A percentile compares a stretch with the other conserved stretches of the same genome.
These are phyloP conservation scores for Eublepharis macularius DNA, from an alignment of 2,113 vertebrate genomes.

Conservation along the genomic window DNA sequence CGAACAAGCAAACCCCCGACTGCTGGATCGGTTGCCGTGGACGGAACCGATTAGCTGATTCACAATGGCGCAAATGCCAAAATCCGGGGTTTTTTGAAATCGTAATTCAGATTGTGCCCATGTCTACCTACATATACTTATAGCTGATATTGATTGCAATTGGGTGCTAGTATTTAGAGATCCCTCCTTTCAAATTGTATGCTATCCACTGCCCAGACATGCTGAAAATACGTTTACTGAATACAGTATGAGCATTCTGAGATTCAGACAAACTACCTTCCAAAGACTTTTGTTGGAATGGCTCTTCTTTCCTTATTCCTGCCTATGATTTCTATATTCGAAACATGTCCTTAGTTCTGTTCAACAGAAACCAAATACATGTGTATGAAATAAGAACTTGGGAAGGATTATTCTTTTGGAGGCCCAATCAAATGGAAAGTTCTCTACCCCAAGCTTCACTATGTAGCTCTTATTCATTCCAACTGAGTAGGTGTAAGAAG, in stretches of 20 bases:
- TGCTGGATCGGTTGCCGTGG: no score
- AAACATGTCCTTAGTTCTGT: background rate
- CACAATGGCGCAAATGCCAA: no score
- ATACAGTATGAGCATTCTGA: background rate
- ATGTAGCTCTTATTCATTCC: background rate
- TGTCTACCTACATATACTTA: no score
- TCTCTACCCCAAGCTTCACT: background rate
- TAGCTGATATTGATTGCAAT: background rate
- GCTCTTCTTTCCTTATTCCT: constrained; percentile 17
- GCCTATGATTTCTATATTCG: constrained; percentile 25
- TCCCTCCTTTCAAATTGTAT: no score
- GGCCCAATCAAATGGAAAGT: background rate
- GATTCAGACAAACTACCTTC: background rate
- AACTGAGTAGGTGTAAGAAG: background rate
- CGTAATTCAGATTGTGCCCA: no score
- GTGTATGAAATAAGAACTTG: constrained; percentile 24
- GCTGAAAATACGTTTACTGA: background rate
- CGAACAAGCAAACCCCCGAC: no score
- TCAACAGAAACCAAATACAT: constrained; percentile 6
- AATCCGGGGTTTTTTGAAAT: no score
- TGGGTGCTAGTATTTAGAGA: no score
- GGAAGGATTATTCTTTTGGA: background rate
- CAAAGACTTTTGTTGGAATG: background rate
- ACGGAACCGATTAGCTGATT: no score
- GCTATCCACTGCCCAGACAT: background rate